Base-by-base conservation (phyloP, 2,113 vertebrate species). In the Rhinopomastus cyanomelas region DNA sequence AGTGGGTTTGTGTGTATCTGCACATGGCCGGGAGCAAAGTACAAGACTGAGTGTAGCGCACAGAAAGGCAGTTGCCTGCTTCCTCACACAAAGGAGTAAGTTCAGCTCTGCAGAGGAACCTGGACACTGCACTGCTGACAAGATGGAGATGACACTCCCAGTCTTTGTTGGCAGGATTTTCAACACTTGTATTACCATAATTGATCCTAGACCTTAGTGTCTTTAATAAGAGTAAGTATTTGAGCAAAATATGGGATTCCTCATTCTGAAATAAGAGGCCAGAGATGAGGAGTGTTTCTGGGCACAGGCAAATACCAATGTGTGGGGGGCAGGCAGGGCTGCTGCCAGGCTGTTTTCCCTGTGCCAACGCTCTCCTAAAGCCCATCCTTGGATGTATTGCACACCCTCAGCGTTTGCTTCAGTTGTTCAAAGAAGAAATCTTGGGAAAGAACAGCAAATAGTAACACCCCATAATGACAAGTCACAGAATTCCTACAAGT, bases 181-280 rank as follows among this genome's bases (percentile, higher is more conserved):
- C 3, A 23, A 44, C 3, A 3, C 2, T 19, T 68, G 57, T 68
- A 62, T 53, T 60, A 13, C 6, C n/a, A 11, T 20, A 49, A 64
- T 11, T 59, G 2, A 15, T 19, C 6, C 8, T 4, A 59, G 36
- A 44, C 52, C 5, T 16, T 56, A 8, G 2, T n/a, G 7, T 2
- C 1, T 5, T 51, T 18, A 27, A 30, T 42, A 42, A 53, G 46
- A 56, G 71, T 11, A 48, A 18, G 44, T 19, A 30, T 26, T 25
- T 13, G 12, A 32, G 11, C 9, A 30, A 29, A 39, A 32, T 26
- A 29, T 44, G 34, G 34, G 19, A 48, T 72, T 62, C 16, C 9
- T 1, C 72, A 6, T 16, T 60, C 7, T 2, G 3, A 82, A 88
- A 39, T 22, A 17, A 59, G 81, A 44, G 34, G 9, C 6, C 9